Evolutionary conservation across 2,113 vertebrate genomes (phyloP).

Genomic region (Tapirus terrestris): DNA sequence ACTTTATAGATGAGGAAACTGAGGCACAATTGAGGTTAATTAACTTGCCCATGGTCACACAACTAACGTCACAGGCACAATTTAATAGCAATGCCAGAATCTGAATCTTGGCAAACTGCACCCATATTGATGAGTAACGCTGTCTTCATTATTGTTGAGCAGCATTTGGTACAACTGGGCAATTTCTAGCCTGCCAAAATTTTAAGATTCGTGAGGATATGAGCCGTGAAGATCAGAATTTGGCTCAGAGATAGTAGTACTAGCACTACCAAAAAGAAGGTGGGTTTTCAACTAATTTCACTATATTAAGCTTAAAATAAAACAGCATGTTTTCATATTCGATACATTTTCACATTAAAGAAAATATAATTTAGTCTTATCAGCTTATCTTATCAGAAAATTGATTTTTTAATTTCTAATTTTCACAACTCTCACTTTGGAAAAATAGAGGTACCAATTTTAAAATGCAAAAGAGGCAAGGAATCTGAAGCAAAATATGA

Average conservation of each 20-base stretch:
- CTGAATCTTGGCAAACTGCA: neutral
- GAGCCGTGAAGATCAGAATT: neutral
- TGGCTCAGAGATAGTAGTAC: neutral
- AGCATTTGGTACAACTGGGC: neutral
- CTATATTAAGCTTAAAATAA: slow-evolving; percentile 34
- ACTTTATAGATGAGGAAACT: slow-evolving; percentile 7
- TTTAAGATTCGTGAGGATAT: neutral
- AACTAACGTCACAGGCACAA: neutral
- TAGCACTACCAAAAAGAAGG: neutral
- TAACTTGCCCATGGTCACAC: neutral
- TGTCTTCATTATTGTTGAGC: neutral
- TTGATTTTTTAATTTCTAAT: neutral
- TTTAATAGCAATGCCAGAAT: neutral
- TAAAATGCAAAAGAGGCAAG: slow-evolving; percentile 35
- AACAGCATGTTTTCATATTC: neutral
- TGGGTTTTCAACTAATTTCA: neutral
- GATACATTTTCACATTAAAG: neutral
- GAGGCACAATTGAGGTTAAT: neutral
- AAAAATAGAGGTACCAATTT: slow-evolving; percentile 16
- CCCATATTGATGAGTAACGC: neutral
- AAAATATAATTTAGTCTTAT: neutral
- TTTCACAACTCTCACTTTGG: neutral
- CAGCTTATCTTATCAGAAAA: neutral
- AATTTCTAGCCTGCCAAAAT: neutral
- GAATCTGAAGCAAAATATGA: slow-evolving; percentile 21